Percentiles rank a stretch among this genome's conserved stretches.
phyloP scores from a whole-genome alignment of 2,113 vertebrate species.

The Arenaria interpres region DNA sequence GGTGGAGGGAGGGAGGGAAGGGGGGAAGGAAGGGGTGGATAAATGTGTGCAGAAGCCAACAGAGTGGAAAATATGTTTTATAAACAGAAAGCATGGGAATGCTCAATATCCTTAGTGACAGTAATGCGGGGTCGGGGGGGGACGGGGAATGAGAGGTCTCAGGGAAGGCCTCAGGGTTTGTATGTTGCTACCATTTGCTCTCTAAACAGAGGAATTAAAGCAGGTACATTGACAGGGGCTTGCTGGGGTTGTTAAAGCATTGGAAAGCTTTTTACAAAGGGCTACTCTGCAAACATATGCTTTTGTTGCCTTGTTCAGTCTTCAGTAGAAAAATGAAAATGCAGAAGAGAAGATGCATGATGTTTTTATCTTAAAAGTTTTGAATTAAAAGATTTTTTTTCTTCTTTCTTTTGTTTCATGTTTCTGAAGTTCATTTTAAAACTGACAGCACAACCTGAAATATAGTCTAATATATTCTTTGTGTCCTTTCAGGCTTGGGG shows the following conservation, averaged over 20 bases:
- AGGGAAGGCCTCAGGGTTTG: not conserved
- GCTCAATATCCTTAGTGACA: not conserved
- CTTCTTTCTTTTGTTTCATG: not conserved
- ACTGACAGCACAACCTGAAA: not conserved
- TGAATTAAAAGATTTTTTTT: not conserved
- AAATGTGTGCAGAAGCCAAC: not conserved
- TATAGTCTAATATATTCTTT: not conserved
- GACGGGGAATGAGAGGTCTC: not conserved
- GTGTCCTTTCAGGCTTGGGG: constrained; percentile 68
- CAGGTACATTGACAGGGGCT: not conserved
- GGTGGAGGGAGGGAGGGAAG: too few relatives aligned
- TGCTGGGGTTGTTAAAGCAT: not conserved
- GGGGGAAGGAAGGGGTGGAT: not conserved
- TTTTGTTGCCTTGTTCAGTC: not conserved
- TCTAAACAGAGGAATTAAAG: constrained; percentile 31
- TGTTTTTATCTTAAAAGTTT: not conserved
- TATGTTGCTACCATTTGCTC: not conserved
- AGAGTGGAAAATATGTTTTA: constrained; percentile 28
- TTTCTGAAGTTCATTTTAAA: not conserved
- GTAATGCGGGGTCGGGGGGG: not conserved
- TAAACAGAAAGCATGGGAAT: constrained; percentile 56
- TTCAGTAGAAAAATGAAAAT: not conserved
- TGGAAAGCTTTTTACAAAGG: not conserved
- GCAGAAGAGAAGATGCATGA: not conserved
- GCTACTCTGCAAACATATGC: not conserved